Evolutionary conservation across 2,113 vertebrate genomes (phyloP).

Genomic region (Caranx ignobilis): DNA sequence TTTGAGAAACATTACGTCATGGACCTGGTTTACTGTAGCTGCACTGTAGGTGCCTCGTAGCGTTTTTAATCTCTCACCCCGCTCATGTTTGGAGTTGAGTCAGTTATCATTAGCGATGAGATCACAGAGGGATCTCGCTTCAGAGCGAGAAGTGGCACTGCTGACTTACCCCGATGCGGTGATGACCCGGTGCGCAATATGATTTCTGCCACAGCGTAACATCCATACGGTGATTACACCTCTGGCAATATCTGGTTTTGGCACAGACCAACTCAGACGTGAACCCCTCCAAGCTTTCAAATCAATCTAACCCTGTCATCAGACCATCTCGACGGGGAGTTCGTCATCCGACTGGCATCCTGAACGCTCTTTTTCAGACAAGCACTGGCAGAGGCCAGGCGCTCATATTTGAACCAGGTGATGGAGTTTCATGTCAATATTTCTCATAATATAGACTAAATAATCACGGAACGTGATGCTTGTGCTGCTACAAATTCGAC

Average conservation of each 20-base stretch:
- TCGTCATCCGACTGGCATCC: constrained; percentile 73
- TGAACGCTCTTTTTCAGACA: constrained; percentile 39
- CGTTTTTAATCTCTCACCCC: constrained; percentile 65
- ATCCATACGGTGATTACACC: constrained; percentile 62
- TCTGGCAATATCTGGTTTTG: constrained; percentile 68
- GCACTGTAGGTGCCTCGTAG: constrained; percentile 61
- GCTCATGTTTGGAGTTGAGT: constrained; percentile 66
- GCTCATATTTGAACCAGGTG: constrained; percentile 74
- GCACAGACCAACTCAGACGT: constrained; percentile 61
- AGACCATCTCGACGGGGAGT: constrained; percentile 56
- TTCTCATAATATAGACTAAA: constrained; percentile 79
- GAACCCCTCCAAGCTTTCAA: constrained; percentile 65
- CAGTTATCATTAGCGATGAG: constrained; percentile 71
- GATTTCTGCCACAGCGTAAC: constrained; percentile 19
- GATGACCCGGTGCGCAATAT: constrained; percentile 25
- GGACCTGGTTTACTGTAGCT: constrained; percentile 63
- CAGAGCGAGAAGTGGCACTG: constrained; percentile 44
- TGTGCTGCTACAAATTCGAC: constrained; percentile 26
- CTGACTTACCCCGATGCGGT: constrained; percentile 13
- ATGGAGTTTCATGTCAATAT: constrained; percentile 76
- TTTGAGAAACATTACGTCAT: constrained; percentile 82
- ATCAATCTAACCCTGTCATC: constrained; percentile 74
- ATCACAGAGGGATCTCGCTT: constrained; percentile 47
- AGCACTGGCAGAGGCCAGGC: constrained; percentile 55
- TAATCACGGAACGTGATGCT: constrained; percentile 65